Percentiles rank a stretch among this genome's conserved stretches.
Conservation (phyloP, 1,140 invertebrate genomes). For the Limonius californicus region DNA sequence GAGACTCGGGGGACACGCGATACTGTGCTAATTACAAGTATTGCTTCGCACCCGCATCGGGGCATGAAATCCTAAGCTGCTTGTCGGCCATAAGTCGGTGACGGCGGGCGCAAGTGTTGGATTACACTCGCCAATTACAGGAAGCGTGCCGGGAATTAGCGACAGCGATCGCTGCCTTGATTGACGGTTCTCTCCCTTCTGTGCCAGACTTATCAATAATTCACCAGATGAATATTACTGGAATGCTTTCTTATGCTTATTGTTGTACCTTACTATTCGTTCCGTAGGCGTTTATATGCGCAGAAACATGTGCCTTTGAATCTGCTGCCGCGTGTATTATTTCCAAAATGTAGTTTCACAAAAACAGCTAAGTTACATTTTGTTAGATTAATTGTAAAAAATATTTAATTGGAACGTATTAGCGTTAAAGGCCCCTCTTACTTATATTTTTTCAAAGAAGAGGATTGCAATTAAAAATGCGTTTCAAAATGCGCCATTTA, state of each 20-base stretch:
- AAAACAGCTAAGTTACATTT: too few species aligned
- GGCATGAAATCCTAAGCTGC: conserved; percentile 37
- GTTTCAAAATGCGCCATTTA: too few species aligned
- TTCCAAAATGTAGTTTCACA: too few species aligned
- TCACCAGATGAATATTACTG: not conserved
- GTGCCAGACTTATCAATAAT: conserved; percentile 5
- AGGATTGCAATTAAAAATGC: too few species aligned
- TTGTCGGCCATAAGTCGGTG: conserved; percentile 28
- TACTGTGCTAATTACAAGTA: conserved; percentile 24
- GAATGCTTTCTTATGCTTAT: not conserved
- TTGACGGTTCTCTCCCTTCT: conserved; percentile 10
- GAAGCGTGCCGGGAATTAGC: conserved; percentile 32
- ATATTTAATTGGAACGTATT: too few species aligned
- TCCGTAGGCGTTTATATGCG: too few species aligned
- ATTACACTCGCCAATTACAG: conserved; percentile 35
- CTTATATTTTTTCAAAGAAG: too few species aligned
- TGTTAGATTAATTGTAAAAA: too few species aligned
- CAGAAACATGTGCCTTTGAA: too few species aligned
- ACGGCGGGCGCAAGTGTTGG: conserved; percentile 28
- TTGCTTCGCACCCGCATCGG: conserved; percentile 17
- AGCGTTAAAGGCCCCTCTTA: too few species aligned
- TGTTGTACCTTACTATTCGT: too few species aligned
- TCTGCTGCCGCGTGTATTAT: too few species aligned
- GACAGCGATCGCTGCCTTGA: conserved; percentile 9
- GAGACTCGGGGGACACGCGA: conserved; percentile 11